Percentiles rank a stretch among this genome's conserved stretches.
These are phyloP conservation scores for Eupeodes latifasciatus DNA, from an alignment of 2,888 invertebrate species.

Conservation along the genomic window DNA sequence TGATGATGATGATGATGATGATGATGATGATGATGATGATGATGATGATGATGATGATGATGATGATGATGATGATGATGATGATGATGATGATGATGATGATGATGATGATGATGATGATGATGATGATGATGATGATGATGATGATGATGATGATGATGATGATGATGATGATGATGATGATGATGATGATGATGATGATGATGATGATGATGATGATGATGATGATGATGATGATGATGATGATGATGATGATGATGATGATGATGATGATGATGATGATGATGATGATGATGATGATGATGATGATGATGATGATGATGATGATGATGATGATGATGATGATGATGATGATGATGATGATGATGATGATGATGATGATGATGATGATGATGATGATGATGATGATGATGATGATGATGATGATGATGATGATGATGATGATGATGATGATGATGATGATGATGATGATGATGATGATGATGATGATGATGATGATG, in stretches of 20 bases:
- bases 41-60: slow-evolving; percentile 48
- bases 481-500: slow-evolving; percentile 48
- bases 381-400: slow-evolving; percentile 42
- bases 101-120: slow-evolving; percentile 49
- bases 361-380: slow-evolving; percentile 48
- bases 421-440: slow-evolving; percentile 47
- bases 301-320: slow-evolving; percentile 47
- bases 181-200: slow-evolving; percentile 47
- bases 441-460: slow-evolving; percentile 43
- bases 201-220: slow-evolving; percentile 43
- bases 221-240: slow-evolving; percentile 49
- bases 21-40: slow-evolving; percentile 42
- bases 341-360: slow-evolving; percentile 49
- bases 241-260: slow-evolving; percentile 48
- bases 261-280: slow-evolving; percentile 42
- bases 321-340: slow-evolving; percentile 43
- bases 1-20: slow-evolving; percentile 48
- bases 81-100: slow-evolving; percentile 43
- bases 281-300: slow-evolving; percentile 48
- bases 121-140: slow-evolving; percentile 48
- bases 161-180: slow-evolving; percentile 48
- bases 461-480: slow-evolving; percentile 49
- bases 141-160: slow-evolving; percentile 42
- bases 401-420: slow-evolving; percentile 48
- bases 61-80: slow-evolving; percentile 47